Base-by-base conservation (phyloP, 2,113 vertebrate species). In the Paramisgurnus dabryanus region DNA sequence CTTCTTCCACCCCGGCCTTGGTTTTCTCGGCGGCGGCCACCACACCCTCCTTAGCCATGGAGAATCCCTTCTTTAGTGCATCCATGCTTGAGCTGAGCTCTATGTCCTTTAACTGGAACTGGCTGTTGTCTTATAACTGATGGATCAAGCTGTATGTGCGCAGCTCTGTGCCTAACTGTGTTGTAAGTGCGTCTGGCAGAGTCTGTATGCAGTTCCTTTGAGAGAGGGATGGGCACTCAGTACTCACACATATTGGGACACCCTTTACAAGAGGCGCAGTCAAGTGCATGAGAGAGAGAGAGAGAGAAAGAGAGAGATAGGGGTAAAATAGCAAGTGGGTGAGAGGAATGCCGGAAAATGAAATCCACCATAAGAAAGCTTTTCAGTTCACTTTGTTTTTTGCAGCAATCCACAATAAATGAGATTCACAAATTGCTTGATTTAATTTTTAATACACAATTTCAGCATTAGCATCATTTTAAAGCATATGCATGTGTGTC, bases 21-120 rank as follows among this genome's bases (percentile, higher is more conserved):
- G 98, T 99, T 92, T 98, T 99, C 81, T 99, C 98, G 53, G 97
- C 97, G 0, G 98, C 97, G 6, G 97, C 97, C 87, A 98, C 97
- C 90, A 99, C 95, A 9, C 98, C 98, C 91, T 98, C 98, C 90
- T 96, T 99, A 82, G 97, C 98, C 27, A 98, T 98, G 85, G 97
- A 98, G 91, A 99, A 97, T 58, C 98, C 98, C 88, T 98, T 99
- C 95, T 97, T 99, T 76, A 99, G 91, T 88, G 95, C 96, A 76
- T 99, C 97, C 98, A 99, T 99, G 63, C 67, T 92, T 4, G 58
- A 58, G 18, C 34, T 67, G 43, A 5, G 17, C 22, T 67, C 47
- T 55, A 40, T 79, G 53, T 83, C 80, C 68, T 82, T 66, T 55
- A 75, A 58, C 65, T 68, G 78, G 61, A 50, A 57, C 55, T 43